Base-by-base conservation (phyloP, 2,888 invertebrate genomes). In the Crocallis elinguaria region DNA sequence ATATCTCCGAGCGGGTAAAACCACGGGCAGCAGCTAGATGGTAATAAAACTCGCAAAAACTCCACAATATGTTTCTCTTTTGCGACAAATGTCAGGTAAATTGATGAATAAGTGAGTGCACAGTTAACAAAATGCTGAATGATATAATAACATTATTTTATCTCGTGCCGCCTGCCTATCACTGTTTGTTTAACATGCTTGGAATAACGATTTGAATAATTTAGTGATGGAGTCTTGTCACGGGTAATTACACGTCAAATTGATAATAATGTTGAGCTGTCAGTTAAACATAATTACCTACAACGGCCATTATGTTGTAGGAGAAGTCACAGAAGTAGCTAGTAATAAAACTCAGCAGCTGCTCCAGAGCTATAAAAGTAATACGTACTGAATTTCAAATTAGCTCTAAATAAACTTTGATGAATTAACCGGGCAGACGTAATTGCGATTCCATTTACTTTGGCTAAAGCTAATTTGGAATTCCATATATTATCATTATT, bases 161-260 rank as follows among this genome's bases (percentile, higher is more conserved):
- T 29, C 29, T 12, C 29, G 2, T n/a, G 25, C 25, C 12, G 12
- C 1, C 29, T 11, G 5, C 6, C 6, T 19, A 19, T n/a, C 27
- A 9, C 27, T 12, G 29, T 2, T 19, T 19, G 19, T 19, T 3
- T 19, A 12, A 12, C 6, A 11, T 6, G 12, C 11, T 32, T 5
- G 32, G 9, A 32, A 46, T 46, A 46, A 46, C 38, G 30, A 16
- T 13, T 29, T 12, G 13, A 25, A 25, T 25, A 25, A 25, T n/a
- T 11, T 29, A 29, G 29, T 29, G 12, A 3, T 11, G 29, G 29
- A 12, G 12, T 12, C 1, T 12, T 9, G 29, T 9, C 6, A 11
- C n/a, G 11, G 11, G 1, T 29, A 29, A 29, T 29, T 11, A 19
- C 19, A 4, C 3, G 6, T 19, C 19, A 6, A 19, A 19, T 19